Evolutionary conservation across 2,888 invertebrate species (phyloP).

Genomic region (Habroteleia sp.): DNA sequence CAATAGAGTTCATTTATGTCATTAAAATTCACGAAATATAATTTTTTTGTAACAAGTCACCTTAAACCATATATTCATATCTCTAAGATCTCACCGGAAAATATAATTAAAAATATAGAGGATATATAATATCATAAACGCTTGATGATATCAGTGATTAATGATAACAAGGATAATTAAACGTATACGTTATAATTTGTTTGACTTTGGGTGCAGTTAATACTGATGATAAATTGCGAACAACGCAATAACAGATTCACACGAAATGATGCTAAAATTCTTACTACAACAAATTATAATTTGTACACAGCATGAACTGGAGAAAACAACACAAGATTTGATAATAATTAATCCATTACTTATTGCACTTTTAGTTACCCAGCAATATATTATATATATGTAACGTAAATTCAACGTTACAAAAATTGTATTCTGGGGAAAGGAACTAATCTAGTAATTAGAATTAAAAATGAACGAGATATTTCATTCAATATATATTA

Average conservation of each 20-base stretch:
- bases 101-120: slow-evolving; percentile 44
- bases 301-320: slow-evolving; percentile 34
- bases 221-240: slow-evolving; percentile 57
- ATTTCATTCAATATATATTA: too few species aligned
- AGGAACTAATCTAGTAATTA: not conserved
- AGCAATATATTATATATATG: slow-evolving; percentile 33
- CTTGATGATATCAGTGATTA: slow-evolving; percentile 39
- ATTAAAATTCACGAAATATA: slow-evolving; percentile 43
- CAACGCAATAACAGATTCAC: slow-evolving; percentile 48
- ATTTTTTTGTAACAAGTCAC: slow-evolving; percentile 54
- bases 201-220: slow-evolving; percentile 61
- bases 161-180: slow-evolving; percentile 37
- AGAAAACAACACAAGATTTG: slow-evolving; percentile 30
- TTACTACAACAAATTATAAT: slow-evolving; percentile 40
- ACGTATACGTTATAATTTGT: slow-evolving; percentile 29
- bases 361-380: slow-evolving; percentile 54
- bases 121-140: slow-evolving; percentile 35
- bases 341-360: slow-evolving; percentile 24
- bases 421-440: not conserved
- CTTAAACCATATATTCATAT: slow-evolving; percentile 43
- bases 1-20: slow-evolving; percentile 60
- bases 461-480: not conserved
- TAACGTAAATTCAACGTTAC: not conserved
- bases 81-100: slow-evolving; percentile 26
- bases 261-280: slow-evolving; percentile 20